These are phyloP conservation scores for Seira musarum DNA, from an alignment of 2,888 invertebrate species.

Conservation along the genomic window DNA sequence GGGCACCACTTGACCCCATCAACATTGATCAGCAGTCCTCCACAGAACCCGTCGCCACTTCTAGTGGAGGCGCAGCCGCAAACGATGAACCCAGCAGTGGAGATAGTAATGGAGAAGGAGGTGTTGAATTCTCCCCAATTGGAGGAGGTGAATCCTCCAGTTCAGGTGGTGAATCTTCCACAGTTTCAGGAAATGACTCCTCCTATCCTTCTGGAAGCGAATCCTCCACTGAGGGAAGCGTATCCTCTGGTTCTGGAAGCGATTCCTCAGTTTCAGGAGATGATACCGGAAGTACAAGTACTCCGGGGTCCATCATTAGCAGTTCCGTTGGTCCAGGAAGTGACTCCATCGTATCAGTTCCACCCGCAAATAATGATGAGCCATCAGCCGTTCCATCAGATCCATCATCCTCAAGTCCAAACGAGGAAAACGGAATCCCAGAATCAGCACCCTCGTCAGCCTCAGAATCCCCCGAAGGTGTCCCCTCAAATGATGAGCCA, in stretches of 20 bases:
- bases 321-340: conserved; percentile 25
- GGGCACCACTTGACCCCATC: background rate
- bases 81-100: conserved; percentile 22
- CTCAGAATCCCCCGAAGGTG: background rate
- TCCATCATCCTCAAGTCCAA: conserved; percentile 27
- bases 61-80: conserved; percentile 6
- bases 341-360: conserved; percentile 32
- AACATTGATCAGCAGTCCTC: conserved; percentile 31
- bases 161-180: conserved; percentile 17
- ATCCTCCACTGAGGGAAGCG: conserved; percentile 44
- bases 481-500: background rate
- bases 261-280: conserved; percentile 43
- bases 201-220: conserved; percentile 28
- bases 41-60: background rate
- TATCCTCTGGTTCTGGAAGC: conserved; percentile 44
- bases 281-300: conserved; percentile 30
- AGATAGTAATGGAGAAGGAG: background rate
- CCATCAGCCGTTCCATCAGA: background rate
- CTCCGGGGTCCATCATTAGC: conserved; percentile 5
- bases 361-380: conserved; percentile 9
- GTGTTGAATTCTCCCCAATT: conserved; percentile 8
- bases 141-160: conserved; percentile 30
- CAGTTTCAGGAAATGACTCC: conserved; percentile 38
- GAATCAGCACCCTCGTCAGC: background rate
- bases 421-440: conserved; percentile 7